phyloP scores from a whole-genome alignment of 2,888 invertebrate genomes.

The Ypsolopha scabrella region DNA sequence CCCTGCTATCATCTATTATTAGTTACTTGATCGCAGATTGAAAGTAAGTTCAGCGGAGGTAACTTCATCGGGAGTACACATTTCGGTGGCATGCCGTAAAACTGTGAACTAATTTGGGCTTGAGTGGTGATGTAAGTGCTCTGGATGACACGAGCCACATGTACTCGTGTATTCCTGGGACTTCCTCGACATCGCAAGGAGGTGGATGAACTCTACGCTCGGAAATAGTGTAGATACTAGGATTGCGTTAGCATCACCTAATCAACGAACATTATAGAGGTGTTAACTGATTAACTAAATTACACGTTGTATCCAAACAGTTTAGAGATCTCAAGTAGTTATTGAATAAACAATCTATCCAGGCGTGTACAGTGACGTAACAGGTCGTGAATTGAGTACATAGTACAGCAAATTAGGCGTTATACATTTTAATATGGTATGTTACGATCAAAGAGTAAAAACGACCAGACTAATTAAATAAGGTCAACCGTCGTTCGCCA shows the following conservation, averaged over 20 bases:
- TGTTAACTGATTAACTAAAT: neutral
- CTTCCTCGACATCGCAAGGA: constrained; percentile 10
- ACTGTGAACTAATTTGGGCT: neutral
- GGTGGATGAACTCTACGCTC: constrained; percentile 51
- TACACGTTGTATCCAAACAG: too few species aligned
- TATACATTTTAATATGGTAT: constrained; percentile 60
- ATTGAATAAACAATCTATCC: neutral
- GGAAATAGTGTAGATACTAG: constrained; percentile 39
- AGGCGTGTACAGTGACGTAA: neutral
- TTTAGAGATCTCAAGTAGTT: neutral
- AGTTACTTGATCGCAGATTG: neutral
- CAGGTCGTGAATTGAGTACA: constrained; percentile 31
- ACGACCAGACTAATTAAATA: constrained; percentile 69
- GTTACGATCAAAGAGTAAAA: constrained; percentile 61
- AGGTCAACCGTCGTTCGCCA: constrained; percentile 59
- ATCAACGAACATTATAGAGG: neutral
- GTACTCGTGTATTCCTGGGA: neutral
- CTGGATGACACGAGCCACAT: neutral
- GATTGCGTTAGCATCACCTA: neutral
- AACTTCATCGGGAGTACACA: too few species aligned
- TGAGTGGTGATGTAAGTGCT: neutral
- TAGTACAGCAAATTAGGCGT: constrained; percentile 56
- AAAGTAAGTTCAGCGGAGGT: too few species aligned
- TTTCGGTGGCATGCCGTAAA: neutral
- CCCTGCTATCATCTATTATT: constrained; percentile 1